Conservation (phyloP, 2,888 invertebrate genomes). For the Xylota segnis region DNA sequence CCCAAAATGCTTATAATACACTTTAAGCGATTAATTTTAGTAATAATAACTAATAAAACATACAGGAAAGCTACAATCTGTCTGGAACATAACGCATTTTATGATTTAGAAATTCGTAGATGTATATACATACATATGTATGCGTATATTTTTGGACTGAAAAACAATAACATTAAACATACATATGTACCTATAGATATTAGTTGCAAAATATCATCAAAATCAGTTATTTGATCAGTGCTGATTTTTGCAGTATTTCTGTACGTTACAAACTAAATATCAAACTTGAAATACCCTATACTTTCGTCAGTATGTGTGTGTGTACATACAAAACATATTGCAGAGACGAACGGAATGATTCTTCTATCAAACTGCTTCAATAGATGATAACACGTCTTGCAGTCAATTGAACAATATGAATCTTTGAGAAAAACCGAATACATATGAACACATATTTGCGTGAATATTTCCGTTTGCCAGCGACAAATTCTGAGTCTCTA, state of each 20-base stretch:
- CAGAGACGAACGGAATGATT: neutral
- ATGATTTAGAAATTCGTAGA: too few relatives aligned
- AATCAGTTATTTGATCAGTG: too few relatives aligned
- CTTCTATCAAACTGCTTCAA: slow-evolving; percentile 15
- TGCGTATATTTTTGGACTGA: too few relatives aligned
- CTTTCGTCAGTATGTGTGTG: neutral
- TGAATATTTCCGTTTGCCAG: slow-evolving; percentile 49
- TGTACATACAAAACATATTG: neutral
- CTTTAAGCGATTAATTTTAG: neutral
- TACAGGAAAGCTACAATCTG: too few relatives aligned
- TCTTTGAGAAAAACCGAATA: slow-evolving; percentile 37
- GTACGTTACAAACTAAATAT: neutral
- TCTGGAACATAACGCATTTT: too few relatives aligned
- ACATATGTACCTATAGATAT: too few relatives aligned
- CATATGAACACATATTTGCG: slow-evolving; percentile 50
- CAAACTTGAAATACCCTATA: neutral
- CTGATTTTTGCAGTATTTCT: too few relatives aligned
- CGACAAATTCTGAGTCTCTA: slow-evolving; percentile 45
- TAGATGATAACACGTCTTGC: slow-evolving; percentile 31
- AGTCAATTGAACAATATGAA: slow-evolving; percentile 44
- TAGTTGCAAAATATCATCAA: too few relatives aligned
- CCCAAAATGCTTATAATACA: neutral
- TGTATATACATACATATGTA: too few relatives aligned
- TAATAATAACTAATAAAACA: neutral
- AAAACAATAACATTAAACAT: too few relatives aligned